These are phyloP conservation scores for Corticium candelabrum DNA, from an alignment of 37 sponge, comb jelly and placozoan genomes.

Conservation along the genomic window DNA sequence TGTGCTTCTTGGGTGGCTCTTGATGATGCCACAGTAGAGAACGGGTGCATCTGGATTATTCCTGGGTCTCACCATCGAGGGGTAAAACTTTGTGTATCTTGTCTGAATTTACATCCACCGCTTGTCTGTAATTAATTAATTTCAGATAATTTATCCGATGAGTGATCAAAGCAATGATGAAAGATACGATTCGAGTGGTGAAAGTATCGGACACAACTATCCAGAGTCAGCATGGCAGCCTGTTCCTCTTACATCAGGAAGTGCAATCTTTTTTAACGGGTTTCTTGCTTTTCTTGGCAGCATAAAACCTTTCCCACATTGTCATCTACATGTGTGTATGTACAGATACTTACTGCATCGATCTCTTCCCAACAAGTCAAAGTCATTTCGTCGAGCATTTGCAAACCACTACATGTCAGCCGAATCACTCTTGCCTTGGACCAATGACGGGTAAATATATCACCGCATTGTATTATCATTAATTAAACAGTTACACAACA, in stretches of 20 bases:
- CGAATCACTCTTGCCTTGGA: conserved; percentile 5
- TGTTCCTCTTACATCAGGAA: background rate
- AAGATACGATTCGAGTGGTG: background rate
- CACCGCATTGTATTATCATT: background rate
- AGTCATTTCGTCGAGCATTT: conserved; percentile 6
- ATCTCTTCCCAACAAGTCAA: background rate
- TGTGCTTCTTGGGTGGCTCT: conserved; percentile 90
- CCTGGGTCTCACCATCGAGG: conserved; percentile 62
- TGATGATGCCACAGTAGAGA: conserved; percentile 83
- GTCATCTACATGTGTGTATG: background rate
- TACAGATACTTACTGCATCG: background rate
- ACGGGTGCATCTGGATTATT: conserved; percentile 95
- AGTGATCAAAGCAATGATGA: background rate
- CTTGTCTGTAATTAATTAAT: background rate
- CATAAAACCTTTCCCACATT: background rate
- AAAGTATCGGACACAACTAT: background rate
- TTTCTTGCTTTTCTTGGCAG: background rate
- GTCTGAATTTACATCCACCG: background rate
- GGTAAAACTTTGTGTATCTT: background rate
- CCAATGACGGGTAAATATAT: conserved; percentile 5
- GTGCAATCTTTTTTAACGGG: conserved; percentile 8
- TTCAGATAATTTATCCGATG: background rate
- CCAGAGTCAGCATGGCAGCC: background rate
- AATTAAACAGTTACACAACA: background rate
- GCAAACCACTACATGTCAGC: conserved; percentile 10